These are phyloP conservation scores for Drosophila kikkawai DNA, from an alignment of 1,140 invertebrate species.

Conservation along the genomic window DNA sequence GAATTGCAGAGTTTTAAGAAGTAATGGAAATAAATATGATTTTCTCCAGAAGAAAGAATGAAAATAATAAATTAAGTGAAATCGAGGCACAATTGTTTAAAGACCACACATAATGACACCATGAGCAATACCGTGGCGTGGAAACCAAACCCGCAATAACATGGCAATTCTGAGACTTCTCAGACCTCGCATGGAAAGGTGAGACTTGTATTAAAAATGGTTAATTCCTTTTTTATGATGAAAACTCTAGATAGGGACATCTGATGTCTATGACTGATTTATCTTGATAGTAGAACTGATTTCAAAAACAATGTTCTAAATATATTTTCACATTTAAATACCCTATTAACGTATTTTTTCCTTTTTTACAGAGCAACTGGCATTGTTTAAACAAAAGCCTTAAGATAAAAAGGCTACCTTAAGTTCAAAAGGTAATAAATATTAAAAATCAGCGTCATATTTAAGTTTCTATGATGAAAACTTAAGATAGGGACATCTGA, in stretches of 20 bases:
- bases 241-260: constrained; percentile 42
- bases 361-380: background rate
- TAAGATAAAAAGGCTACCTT: background rate
- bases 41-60: background rate
- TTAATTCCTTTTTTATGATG: background rate
- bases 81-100: no score
- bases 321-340: background rate
- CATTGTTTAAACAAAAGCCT: background rate
- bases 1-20: constrained; percentile 1
- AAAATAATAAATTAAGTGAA: no score
- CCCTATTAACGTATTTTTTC: background rate
- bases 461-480: constrained; percentile 16
- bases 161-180: constrained; percentile 20
- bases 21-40: constrained; percentile 9
- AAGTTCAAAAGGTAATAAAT: constrained; percentile 9
- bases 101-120: background rate
- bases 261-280: constrained; percentile 50
- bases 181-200: background rate
- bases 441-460: background rate
- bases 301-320: background rate
- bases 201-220: background rate
- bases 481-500: constrained; percentile 49
- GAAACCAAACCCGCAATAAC: background rate
- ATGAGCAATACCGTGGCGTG: background rate
- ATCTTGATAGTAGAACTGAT: constrained; percentile 43